Base-by-base conservation (phyloP, 2,113 vertebrate genomes). In the Pterocles gutturalis region DNA sequence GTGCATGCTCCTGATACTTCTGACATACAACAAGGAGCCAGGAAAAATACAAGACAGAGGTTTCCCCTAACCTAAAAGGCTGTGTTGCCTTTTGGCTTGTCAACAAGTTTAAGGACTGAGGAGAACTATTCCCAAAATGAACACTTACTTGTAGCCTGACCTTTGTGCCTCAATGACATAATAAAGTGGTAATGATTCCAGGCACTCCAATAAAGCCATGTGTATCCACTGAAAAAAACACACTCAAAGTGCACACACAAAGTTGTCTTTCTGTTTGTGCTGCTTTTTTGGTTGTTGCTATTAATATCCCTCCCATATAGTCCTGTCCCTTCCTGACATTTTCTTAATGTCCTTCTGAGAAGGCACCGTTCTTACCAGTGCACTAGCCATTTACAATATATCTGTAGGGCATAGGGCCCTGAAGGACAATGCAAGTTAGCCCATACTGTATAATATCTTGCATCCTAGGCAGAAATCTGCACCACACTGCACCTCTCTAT, bases 321-420 rank as follows among this genome's bases (percentile, higher is more conserved):
- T 71, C 9, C 43, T 78, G 11, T 76, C n/a, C 25, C 12, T 53
- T 77, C 13, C 11, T 75, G 87, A 83, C 18, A 17, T 66, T 87
- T 82, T 57, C 41, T 55, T 55, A 64, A 46, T 9, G 13, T 31
- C 4, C 10, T 55, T 75, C 33, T n/a, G 25, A 78, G 21, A 78
- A 73, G 34, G 5, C 13, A 62, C 19, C 13, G n/a, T 67, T 53
- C 34, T 77, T 73, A 58, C 18, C 3, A 53, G 6, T 28, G 5
- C 9, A 28, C 4, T 65, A 33, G 17, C 10, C 10, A 11, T 46
- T 79, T 65, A 31, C 2, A 0, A 13, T 5, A 3, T 7, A 45
- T 46, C 24, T 64, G 29, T 25, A 76, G 34, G 21, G 16, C 11
- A 60, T 21, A 17, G 15, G 91, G 20, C 12, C 25, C 16, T 31